Evolutionary conservation across 2,888 invertebrate species (phyloP), one percentile per base, ranked within the genome.

Genomic region (Brachypalpus laphriformis): DNA sequence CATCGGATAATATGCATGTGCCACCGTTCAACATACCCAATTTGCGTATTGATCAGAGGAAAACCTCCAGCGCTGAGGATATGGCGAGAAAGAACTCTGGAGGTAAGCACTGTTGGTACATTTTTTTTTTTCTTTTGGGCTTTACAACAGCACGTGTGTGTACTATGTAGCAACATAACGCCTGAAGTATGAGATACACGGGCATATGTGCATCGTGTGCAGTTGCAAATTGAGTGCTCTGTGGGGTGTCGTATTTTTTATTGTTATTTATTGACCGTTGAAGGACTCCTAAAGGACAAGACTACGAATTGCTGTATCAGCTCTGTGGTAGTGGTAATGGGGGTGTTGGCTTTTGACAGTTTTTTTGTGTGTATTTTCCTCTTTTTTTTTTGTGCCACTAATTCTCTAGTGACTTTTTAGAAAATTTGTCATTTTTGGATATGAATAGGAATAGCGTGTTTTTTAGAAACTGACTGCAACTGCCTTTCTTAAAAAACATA

Each of bases 11-110:
- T 91, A 95, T 97, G 95, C 95, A 95, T 89, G 96, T 94, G 14
- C 96, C 95, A 22, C 96, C 96, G 0, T 97, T 97, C 92, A 96
- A 96, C 91, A 97, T 97, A 88, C 97, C 97, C n/a, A 97, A 97
- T 92, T 92, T 97, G 87, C 94, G 96, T 70, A 95, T 97, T 83
- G 97, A 97, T 89, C 96, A 96, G 89, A 94, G 97, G 87, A 97
- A 97, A 92, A 97, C 97, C 1, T 97, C 97, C 54, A 97, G 97
- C 88, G 97, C 97, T 5, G 97, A 97, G 91, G 97, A 97, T 89
- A 97, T 98, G 96, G 97, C 96, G 20, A 94, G 97, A 89, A 97
- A 97, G 91, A 97, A 96, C 90, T 97, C 97, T 7, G 94, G 95
- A 89, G 95, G 96, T 94, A 92, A 90, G 22, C 8, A 40, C n/a